Base-by-base conservation (phyloP, 2,888 invertebrate genomes). In the Limnephilus lunatus region DNA sequence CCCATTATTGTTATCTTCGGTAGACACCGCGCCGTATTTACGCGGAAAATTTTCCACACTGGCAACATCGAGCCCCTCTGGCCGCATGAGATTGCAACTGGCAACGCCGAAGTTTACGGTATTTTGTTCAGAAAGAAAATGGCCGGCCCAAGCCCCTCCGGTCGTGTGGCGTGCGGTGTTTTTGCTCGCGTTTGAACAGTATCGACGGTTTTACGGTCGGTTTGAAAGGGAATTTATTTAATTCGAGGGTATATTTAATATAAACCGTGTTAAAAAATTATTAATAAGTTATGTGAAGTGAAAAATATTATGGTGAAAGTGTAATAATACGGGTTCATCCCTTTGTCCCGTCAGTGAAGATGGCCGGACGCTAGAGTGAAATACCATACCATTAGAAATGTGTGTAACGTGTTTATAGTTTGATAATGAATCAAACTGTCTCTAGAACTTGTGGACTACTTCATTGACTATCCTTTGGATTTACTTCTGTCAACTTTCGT, bases 51-150 rank as follows among this genome's bases (percentile, higher is more conserved):
- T 82, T 85, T 85, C 25, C 11, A 11, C 25, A 39, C 32, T 85
- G 32, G 80, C 88, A 88, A 31, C 80, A 80, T 68, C 14, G 48
- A 44, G 32, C 48, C 31, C 14, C 44, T 15, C 35, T 82, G 44
- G 90, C 85, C 25, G 32, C 90, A 90, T 85, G 44, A 48, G 44
- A 31, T 15, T 15, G 80, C 39, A 81, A 12, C 83, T 92, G 92
- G 89, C 90, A 91, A 80, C 92, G 81, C 90, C 30, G 90, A 81
- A 53, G 91, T 91, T 92, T 93, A 91, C 90, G 91, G 93, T 92
- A 92, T 92, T 91, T 89, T 92, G 92, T 90, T 92, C 92, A 92
- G 92, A 92, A 91, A 91, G 90, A 92, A 92, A 90, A 92, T 92
- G 92, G 92, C 92, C 91, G 92, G 89, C 91, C 90, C 90, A 90